Evolutionary conservation across 2,797 vertebrate species (phyloP).

Genomic region (Artibeus lituratus): DNA sequence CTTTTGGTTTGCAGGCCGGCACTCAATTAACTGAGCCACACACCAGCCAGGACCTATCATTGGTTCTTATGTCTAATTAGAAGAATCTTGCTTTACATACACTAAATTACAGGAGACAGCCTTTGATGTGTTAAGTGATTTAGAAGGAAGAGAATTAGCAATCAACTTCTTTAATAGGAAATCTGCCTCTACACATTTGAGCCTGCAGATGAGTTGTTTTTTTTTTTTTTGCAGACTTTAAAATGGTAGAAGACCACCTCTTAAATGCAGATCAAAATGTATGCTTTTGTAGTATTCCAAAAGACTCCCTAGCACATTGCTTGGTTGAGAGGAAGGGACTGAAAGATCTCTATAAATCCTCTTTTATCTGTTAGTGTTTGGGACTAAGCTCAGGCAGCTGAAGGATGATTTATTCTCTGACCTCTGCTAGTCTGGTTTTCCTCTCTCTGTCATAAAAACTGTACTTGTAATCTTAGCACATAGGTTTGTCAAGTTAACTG

Average conservation of each 20-base stretch:
- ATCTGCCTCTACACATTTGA: background rate
- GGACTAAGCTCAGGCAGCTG: background rate
- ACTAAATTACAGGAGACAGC: background rate
- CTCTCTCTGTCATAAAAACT: background rate
- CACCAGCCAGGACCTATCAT: background rate
- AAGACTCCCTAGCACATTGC: background rate
- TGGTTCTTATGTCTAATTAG: slow-evolving; percentile 5
- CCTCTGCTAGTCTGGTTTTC: background rate
- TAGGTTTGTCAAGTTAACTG: background rate
- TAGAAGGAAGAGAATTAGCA: background rate
- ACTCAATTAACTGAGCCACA: too few species aligned
- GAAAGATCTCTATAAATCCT: background rate
- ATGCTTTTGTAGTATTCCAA: background rate
- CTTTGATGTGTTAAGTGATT: slow-evolving; percentile 29
- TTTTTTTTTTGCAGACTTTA: background rate
- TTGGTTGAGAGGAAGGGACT: background rate
- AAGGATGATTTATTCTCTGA: background rate
- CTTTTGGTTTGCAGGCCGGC: too few species aligned
- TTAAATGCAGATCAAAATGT: background rate
- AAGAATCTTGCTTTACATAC: background rate
- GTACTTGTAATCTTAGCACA: background rate
- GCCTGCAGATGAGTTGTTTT: background rate
- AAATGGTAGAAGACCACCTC: background rate
- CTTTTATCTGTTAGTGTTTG: background rate
- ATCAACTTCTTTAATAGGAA: background rate